phyloP scores from a whole-genome alignment of 2,888 invertebrate genomes.

The Hoplodrina blanda region DNA sequence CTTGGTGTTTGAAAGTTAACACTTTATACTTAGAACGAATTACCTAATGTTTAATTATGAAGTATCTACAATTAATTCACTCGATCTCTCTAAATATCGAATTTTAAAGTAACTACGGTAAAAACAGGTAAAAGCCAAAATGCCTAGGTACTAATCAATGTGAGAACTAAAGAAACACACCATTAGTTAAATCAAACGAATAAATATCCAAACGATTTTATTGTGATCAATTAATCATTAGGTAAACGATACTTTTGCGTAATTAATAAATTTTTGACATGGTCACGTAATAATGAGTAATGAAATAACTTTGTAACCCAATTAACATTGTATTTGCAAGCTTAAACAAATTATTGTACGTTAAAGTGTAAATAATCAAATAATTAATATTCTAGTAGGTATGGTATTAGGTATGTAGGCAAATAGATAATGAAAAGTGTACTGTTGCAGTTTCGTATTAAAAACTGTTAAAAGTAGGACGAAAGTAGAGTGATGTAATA shows the following conservation, averaged over 20 bases:
- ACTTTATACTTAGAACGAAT: constrained; percentile 3
- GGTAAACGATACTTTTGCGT: too few species aligned
- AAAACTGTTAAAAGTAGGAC: constrained; percentile 32
- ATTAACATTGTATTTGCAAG: constrained; percentile 54
- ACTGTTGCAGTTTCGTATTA: constrained; percentile 14
- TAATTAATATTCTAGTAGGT: constrained; percentile 3
- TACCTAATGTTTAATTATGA: constrained; percentile 2
- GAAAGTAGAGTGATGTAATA: constrained; percentile 7
- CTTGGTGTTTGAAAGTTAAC: constrained; percentile 60
- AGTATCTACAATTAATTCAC: not conserved
- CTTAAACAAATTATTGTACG: constrained; percentile 35
- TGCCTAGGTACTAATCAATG: constrained; percentile 14
- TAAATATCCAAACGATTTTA: constrained; percentile 34
- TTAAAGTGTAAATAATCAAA: constrained; percentile 11
- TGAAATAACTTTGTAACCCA: constrained; percentile 56
- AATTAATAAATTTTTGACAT: constrained; percentile 44
- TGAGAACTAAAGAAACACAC: not conserved
- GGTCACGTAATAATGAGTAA: constrained; percentile 51
- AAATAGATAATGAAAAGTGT: constrained; percentile 22
- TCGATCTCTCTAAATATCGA: too few species aligned
- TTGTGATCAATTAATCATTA: constrained; percentile 38
- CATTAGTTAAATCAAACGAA: constrained; percentile 4
- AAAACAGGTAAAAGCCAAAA: not conserved
- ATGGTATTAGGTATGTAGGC: constrained; percentile 4
- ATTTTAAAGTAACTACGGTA: too few species aligned